A percentile compares a stretch with the other conserved stretches of the same genome.
These are phyloP conservation scores for Azemiops feae DNA, from an alignment of 2,113 vertebrate species.

Conservation along the genomic window DNA sequence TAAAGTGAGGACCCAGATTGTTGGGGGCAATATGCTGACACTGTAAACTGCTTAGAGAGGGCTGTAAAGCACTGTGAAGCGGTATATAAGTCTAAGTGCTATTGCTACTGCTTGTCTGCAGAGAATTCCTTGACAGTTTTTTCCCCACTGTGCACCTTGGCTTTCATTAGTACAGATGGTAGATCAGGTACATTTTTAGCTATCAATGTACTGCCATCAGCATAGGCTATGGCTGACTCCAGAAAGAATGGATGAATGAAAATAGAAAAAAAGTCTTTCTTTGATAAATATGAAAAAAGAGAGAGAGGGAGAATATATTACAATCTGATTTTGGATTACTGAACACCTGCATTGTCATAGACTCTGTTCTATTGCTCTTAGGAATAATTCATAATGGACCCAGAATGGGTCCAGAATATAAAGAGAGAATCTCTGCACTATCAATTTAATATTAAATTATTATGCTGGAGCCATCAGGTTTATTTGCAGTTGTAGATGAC, in stretches of 20 bases:
- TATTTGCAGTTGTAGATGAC: not conserved
- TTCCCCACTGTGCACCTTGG: not conserved
- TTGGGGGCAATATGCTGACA: no score
- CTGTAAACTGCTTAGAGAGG: no score
- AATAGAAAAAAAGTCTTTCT: rapidly evolving
- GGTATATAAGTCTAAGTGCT: no score
- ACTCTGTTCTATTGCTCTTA: not conserved
- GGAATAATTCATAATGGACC: not conserved
- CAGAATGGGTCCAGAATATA: not conserved
- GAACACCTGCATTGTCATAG: not conserved
- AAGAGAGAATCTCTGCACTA: not conserved
- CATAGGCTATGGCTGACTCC: not conserved
- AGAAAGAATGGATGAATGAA: not conserved
- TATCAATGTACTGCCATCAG: not conserved
- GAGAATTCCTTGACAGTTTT: not conserved
- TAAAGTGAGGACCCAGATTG: no score
- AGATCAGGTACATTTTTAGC: not conserved
- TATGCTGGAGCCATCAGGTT: not conserved
- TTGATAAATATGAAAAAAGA: not conserved
- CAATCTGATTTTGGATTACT: conserved; percentile 6
- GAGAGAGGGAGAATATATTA: not conserved
- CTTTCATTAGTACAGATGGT: not conserved
- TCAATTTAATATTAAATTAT: not conserved
- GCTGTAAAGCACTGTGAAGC: no score
- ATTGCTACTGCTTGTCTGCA: not conserved